Evolutionary conservation across 2,888 invertebrate species (phyloP).

Genomic region (Drosophila heteroneura): DNA sequence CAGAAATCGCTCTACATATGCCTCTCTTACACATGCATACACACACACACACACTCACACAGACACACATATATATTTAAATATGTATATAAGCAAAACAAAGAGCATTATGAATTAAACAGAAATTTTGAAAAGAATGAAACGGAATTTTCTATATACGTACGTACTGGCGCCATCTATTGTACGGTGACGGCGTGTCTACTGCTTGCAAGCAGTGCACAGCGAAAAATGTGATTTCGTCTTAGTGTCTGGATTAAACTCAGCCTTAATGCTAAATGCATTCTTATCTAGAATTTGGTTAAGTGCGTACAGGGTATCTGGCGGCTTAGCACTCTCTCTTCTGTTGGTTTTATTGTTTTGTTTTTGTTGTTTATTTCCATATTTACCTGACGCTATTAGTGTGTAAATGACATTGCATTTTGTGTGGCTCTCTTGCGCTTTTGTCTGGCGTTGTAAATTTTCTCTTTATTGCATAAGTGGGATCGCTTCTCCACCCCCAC

Average conservation of each 20-base stretch:
- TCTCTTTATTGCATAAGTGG: slow-evolving; percentile 71
- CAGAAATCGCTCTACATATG: slow-evolving; percentile 49
- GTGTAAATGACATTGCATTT: slow-evolving; percentile 72
- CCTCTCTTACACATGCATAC: slow-evolving; percentile 2
- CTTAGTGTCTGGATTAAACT: not conserved
- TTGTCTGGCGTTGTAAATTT: slow-evolving; percentile 70
- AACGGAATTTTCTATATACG: not conserved
- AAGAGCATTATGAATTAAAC: slow-evolving; percentile 74
- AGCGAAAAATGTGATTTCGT: not conserved
- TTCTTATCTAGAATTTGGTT: not conserved
- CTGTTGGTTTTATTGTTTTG: not conserved
- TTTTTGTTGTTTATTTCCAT: slow-evolving; percentile 5
- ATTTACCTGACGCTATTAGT: slow-evolving; percentile 51
- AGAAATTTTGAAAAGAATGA: slow-evolving; percentile 68
- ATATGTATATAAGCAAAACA: slow-evolving; percentile 67
- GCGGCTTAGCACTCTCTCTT: not conserved
- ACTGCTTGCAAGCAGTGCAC: slow-evolving; percentile 36
- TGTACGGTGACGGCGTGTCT: not conserved
- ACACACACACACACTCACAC: slow-evolving; percentile 8
- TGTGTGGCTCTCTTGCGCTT: slow-evolving; percentile 40
- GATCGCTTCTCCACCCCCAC: not conserved
- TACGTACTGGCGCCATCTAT: slow-evolving; percentile 35
- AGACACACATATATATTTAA: slow-evolving; percentile 30
- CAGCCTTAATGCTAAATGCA: not conserved
- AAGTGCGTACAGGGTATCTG: slow-evolving; percentile 9